Conservation (phyloP, 2,888 invertebrate genomes). For the Hypercompe scribonia region DNA sequence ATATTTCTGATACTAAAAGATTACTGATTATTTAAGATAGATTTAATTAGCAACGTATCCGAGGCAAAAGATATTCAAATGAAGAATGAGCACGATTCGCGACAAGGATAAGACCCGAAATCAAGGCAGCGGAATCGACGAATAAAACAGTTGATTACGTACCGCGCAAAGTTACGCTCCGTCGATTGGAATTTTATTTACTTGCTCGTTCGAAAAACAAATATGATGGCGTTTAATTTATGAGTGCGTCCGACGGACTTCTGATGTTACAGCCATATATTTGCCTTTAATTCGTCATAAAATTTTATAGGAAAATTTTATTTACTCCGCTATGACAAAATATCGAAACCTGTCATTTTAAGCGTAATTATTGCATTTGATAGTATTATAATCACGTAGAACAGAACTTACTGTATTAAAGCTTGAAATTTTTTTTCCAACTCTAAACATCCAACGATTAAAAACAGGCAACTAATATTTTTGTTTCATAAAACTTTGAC, state of each 20-base stretch:
- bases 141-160: constrained; percentile 83
- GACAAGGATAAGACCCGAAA: constrained; percentile 69
- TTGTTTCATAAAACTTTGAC: no score
- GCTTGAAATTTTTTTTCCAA: no score
- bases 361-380: background rate
- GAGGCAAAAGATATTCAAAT: constrained; percentile 74
- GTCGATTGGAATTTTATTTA: constrained; percentile 82
- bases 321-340: constrained; percentile 74
- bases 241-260: constrained; percentile 68
- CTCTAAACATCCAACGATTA: no score
- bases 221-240: constrained; percentile 85
- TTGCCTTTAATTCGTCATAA: constrained; percentile 65
- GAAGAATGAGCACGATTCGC: constrained; percentile 65
- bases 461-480: no score
- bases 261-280: constrained; percentile 59
- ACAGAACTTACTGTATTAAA: no score
- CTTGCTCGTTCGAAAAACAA: constrained; percentile 79
- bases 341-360: background rate
- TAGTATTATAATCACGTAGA: no score
- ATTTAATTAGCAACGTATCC: constrained; percentile 71
- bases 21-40: constrained; percentile 36
- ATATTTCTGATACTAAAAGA: constrained; percentile 51
- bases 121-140: constrained; percentile 78
- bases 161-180: constrained; percentile 78
- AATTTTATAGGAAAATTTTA: constrained; percentile 68